These are phyloP conservation scores for Heliothis virescens DNA, from an alignment of 1,140 invertebrate species.

Conservation along the genomic window DNA sequence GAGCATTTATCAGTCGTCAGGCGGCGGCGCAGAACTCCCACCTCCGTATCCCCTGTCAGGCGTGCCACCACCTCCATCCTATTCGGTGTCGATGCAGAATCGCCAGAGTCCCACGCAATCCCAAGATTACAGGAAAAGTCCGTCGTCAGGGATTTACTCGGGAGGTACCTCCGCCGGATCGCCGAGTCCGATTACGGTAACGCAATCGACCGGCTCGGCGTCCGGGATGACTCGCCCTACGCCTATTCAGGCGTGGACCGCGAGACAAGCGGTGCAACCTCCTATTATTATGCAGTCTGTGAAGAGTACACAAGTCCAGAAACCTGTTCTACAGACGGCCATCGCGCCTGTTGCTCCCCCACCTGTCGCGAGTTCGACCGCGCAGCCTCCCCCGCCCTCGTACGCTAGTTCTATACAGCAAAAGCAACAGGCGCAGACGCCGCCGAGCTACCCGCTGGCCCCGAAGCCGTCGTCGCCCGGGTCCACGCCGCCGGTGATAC, in stretches of 20 bases:
- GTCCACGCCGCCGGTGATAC: slow-evolving; percentile 81
- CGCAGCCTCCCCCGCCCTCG: slow-evolving; percentile 91
- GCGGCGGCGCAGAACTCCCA: slow-evolving; percentile 90
- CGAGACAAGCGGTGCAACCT: slow-evolving; percentile 93
- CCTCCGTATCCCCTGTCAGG: slow-evolving; percentile 92
- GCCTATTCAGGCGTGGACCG: slow-evolving; percentile 92
- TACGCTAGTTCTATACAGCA: slow-evolving; percentile 93
- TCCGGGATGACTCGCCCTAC: slow-evolving; percentile 90
- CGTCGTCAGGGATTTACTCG: slow-evolving; percentile 93
- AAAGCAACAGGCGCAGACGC: slow-evolving; percentile 87
- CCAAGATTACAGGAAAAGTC: slow-evolving; percentile 92
- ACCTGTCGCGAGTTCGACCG: slow-evolving; percentile 83
- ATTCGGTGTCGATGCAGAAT: slow-evolving; percentile 94
- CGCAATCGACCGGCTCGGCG: slow-evolving; percentile 86
- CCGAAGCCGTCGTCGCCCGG: slow-evolving; percentile 88
- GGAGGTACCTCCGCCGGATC: slow-evolving; percentile 92
- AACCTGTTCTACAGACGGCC: slow-evolving; percentile 96
- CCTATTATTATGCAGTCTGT: slow-evolving; percentile 98
- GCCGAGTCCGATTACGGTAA: slow-evolving; percentile 93
- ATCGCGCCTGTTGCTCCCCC: slow-evolving; percentile 94
- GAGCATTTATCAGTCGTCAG: slow-evolving; percentile 91
- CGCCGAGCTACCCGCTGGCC: slow-evolving; percentile 83
- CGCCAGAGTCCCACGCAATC: slow-evolving; percentile 94
- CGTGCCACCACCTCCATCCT: slow-evolving; percentile 92
- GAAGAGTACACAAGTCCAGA: slow-evolving; percentile 97